Conservation (phyloP, 2,797 vertebrate species). For the Distichodus sexfasciatus region DNA sequence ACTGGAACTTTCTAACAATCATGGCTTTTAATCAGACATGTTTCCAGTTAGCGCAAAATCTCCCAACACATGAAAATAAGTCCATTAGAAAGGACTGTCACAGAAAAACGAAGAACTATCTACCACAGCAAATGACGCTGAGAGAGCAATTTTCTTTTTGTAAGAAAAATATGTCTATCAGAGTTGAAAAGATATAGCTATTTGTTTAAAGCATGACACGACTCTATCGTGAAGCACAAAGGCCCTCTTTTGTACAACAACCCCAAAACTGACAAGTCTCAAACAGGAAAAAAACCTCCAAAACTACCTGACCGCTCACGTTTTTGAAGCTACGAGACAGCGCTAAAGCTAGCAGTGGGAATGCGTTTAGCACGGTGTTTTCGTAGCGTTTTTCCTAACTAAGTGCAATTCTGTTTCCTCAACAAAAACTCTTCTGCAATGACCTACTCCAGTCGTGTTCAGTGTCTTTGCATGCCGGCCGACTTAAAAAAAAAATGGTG, state of each 20-base stretch:
- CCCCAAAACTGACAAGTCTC: background rate
- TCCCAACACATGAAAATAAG: too few relatives aligned
- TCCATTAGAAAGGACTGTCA: too few relatives aligned
- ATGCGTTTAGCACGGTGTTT: constrained; percentile 45
- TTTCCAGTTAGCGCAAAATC: too few relatives aligned
- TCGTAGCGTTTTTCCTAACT: constrained; percentile 13
- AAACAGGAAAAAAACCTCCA: constrained; percentile 2
- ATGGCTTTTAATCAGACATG: too few relatives aligned
- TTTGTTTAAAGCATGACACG: constrained; percentile 2
- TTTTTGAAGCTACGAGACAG: constrained; percentile 12
- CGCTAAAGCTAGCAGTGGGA: constrained; percentile 16
- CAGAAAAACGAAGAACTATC: background rate
- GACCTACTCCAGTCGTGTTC: constrained; percentile 46
- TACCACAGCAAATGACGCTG: too few relatives aligned
- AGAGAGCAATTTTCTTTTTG: too few relatives aligned
- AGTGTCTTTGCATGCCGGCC: constrained; percentile 56
- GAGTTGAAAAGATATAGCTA: background rate
- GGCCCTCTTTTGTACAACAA: constrained; percentile 22
- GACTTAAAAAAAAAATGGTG: constrained; percentile 27
- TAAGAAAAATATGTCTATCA: background rate
- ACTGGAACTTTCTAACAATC: too few relatives aligned
- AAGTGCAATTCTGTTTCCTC: constrained; percentile 51
- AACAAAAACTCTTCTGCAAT: constrained; percentile 23
- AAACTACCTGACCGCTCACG: constrained; percentile 5
- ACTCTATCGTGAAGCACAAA: constrained; percentile 34